Base-by-base conservation (phyloP, 2,113 vertebrate genomes). In the Lepidothrix coronata region DNA sequence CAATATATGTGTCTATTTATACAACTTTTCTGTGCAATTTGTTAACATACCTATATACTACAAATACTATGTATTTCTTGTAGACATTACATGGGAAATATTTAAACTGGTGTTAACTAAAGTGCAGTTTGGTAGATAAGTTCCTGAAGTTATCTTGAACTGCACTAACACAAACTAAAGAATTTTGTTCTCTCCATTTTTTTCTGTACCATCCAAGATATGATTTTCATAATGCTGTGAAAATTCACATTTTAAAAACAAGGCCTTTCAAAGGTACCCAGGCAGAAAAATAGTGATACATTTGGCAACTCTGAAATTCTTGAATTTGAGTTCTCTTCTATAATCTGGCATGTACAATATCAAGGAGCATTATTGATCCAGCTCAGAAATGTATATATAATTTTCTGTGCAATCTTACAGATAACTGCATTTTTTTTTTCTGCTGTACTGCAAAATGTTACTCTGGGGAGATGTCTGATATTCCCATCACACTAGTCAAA, bases 381-480 rank as follows among this genome's bases (percentile, higher is more conserved):
- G 74, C 39, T 97, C 81, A 91, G 72, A 95, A 96, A 94, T 25
- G 4, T 94, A 92, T 54, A 61, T 90, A 48, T 21, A 76, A 63
- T 90, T 85, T 86, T 58, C 85, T 79, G 37, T 52, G 49, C 75
- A 95, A 91, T 89, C 15, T 68, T 41, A 88, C 8, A 85, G 61
- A 88, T 72, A 58, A 62, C n/a, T 51, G 43, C 8, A 18, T 78
- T 80, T 85, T 91, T 59, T 86, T 91, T 94, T 95, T 71, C 30
- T 68, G 51, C 70, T 89, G 33, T 75, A 71, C 13, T 86, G 35
- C 39, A 80, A 88, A 93, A 88, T 89, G 43, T 72, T 88, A 43
- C 72, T 96, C 85, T 93, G 49, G 63, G 86, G 94, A 95, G 57
- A 94, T 89, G 87, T 62, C 84, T 95, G 74, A 90, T 97, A 95